Conservation (phyloP, 1,140 invertebrate genomes). For the Diabrotica virgifera region DNA sequence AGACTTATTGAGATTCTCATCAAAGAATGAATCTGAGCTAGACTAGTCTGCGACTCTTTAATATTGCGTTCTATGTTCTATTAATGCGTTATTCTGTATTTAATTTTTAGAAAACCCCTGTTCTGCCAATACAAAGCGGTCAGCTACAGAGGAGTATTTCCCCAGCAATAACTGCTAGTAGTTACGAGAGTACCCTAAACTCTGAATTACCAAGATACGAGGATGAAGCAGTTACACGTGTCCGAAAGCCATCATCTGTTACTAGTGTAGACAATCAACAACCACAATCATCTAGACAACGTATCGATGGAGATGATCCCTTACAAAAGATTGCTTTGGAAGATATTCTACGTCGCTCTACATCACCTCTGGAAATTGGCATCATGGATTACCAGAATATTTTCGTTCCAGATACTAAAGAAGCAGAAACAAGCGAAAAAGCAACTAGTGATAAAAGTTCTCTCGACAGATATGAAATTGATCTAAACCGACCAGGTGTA, state of each 20-base stretch:
- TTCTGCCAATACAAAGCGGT: background rate
- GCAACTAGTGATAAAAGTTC: background rate
- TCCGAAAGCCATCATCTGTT: background rate
- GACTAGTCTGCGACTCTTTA: too few relatives aligned
- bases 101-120: too few relatives aligned
- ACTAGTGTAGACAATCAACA: slow-evolving; percentile 8
- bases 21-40: too few relatives aligned
- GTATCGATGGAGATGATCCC: too few relatives aligned
- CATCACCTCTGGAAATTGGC: too few relatives aligned
- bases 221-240: background rate
- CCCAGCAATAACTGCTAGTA: background rate
- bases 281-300: too few relatives aligned
- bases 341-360: background rate
- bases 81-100: too few relatives aligned
- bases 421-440: background rate
- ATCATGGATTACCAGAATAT: too few relatives aligned
- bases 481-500: slow-evolving; percentile 35
- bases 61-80: too few relatives aligned
- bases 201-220: background rate
- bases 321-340: background rate
- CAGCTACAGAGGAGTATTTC: background rate
- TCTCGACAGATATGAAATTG: slow-evolving; percentile 29
- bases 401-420: background rate
- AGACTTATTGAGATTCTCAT: too few relatives aligned
- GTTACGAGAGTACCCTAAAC: background rate